Conservation (phyloP, 2,888 invertebrate genomes). For the Cheilosia vulpina region DNA sequence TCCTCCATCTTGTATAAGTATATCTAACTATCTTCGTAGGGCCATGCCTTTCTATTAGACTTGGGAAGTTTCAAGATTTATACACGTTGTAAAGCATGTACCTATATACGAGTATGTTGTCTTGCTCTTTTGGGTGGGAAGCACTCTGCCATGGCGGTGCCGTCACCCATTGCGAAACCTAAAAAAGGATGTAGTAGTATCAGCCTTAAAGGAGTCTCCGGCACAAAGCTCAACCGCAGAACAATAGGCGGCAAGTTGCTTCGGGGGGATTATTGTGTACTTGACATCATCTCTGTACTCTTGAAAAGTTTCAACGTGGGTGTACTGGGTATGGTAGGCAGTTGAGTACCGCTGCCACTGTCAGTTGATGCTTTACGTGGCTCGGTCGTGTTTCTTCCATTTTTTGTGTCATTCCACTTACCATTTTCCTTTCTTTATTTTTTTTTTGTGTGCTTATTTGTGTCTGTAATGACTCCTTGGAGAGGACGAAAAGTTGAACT, state of each 20-base stretch:
- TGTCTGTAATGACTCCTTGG: slow-evolving; percentile 67
- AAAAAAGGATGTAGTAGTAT: slow-evolving; percentile 9
- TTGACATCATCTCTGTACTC: slow-evolving; percentile 70
- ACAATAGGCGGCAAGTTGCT: slow-evolving; percentile 70
- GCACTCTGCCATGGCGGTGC: slow-evolving; percentile 8
- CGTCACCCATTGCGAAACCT: slow-evolving; percentile 23
- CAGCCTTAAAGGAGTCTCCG: slow-evolving; percentile 43
- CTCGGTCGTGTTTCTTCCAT: slow-evolving; percentile 28
- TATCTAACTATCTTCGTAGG: slow-evolving; percentile 27
- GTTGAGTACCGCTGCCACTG: slow-evolving; percentile 34
- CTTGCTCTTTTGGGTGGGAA: slow-evolving; percentile 49
- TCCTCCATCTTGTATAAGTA: neutral
- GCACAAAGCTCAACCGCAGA: slow-evolving; percentile 72
- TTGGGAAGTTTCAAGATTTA: slow-evolving; percentile 52
- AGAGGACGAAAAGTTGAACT: slow-evolving; percentile 53
- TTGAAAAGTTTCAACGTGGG: slow-evolving; percentile 46
- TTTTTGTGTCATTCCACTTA: slow-evolving; percentile 9
- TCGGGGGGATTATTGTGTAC: slow-evolving; percentile 69
- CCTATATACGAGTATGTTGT: neutral
- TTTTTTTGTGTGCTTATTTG: slow-evolving; percentile 31
- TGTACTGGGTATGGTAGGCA: slow-evolving; percentile 2
- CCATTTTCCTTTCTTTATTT: slow-evolving; percentile 18
- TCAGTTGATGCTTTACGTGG: slow-evolving; percentile 37
- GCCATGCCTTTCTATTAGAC: slow-evolving; percentile 18
- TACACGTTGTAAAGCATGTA: neutral